Base-by-base conservation (phyloP, 2,797 vertebrate genomes). In the Danionella dracula region DNA sequence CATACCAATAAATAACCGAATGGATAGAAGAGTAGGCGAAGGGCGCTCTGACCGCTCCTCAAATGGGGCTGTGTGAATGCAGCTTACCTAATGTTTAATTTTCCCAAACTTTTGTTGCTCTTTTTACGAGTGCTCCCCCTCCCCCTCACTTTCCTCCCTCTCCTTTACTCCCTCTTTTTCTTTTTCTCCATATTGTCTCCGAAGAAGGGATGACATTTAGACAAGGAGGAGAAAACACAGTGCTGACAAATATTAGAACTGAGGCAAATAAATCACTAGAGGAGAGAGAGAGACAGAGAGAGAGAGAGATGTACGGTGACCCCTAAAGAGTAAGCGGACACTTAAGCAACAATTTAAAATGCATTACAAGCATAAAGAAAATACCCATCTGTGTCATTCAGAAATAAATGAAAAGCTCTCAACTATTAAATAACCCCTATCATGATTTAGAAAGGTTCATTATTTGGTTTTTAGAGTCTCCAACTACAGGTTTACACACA, bases 161-260 rank as follows among this genome's bases (percentile, higher is more conserved):
- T 46, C 49, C 66, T 45, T 68, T 63, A 42, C 56, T 57, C 60
- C 49, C 62, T 53, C 75, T 65, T 84, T 86, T 86, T 81, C 82
- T 75, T 71, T 82, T 79, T 84, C 79, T 81, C 76, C 74, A 76
- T 77, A 90, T 91, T 90, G 89, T 91, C 88, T 89, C 83, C 81
- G 83, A 88, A 90, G 86, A 89, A 89, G 86, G 85, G 87, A 84
- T 90, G 90, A 91, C 90, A 91, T 91, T 91, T 91, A 84, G 87
- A 91, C 87, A 90, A 89, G 87, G 83, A 82, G 84, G 76, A 82
- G 84, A 89, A 89, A 89, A 88, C 85, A 86, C 84, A 87, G 79
- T 79, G 81, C 79, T 67, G 85, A 90, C 90, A 91, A 91, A 91
- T 90, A 90, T 91, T 91, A 88, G 83, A 89, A 89, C 87, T 81